Conservation (phyloP, 1,140 invertebrate genomes). For the Helicoverpa zea region DNA sequence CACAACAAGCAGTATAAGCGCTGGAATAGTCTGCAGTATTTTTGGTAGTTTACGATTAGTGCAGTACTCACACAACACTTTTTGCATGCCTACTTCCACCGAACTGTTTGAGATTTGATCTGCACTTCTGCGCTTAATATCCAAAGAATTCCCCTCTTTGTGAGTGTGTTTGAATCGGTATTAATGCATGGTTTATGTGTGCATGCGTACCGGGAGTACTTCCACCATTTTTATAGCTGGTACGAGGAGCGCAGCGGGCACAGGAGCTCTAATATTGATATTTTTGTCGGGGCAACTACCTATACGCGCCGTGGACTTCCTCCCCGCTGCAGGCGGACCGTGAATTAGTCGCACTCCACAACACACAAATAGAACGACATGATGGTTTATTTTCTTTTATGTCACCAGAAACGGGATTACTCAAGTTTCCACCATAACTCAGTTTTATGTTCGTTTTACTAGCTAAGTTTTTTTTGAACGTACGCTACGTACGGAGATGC, state of each 20-base stretch:
- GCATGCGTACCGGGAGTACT: background rate
- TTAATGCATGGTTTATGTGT: too few species aligned
- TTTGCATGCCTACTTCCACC: too few species aligned
- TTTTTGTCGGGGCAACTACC: slow-evolving; percentile 51
- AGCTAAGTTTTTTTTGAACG: background rate
- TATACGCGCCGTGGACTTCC: slow-evolving; percentile 41
- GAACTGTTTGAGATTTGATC: slow-evolving; percentile 5
- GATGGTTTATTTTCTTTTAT: slow-evolving; percentile 47
- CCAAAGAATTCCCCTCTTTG: too few species aligned
- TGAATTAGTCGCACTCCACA: slow-evolving; percentile 43
- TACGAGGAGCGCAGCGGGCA: slow-evolving; percentile 28
- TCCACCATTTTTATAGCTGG: slow-evolving; percentile 1
- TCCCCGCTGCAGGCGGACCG: slow-evolving; percentile 45
- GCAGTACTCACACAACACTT: background rate
- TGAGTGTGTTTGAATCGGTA: too few species aligned
- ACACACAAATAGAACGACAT: slow-evolving; percentile 48
- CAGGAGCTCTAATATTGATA: slow-evolving; percentile 52
- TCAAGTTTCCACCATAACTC: slow-evolving; percentile 38
- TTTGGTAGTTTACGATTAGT: background rate
- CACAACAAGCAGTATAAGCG: background rate
- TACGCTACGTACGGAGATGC: background rate
- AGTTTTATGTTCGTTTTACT: background rate
- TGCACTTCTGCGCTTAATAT: background rate
- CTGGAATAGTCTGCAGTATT: slow-evolving; percentile 23
- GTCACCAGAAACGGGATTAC: slow-evolving; percentile 37